Percentiles rank a stretch among this genome's conserved stretches.
Conservation (phyloP, 1,140 invertebrate genomes). For the Meteorus sp. region DNA sequence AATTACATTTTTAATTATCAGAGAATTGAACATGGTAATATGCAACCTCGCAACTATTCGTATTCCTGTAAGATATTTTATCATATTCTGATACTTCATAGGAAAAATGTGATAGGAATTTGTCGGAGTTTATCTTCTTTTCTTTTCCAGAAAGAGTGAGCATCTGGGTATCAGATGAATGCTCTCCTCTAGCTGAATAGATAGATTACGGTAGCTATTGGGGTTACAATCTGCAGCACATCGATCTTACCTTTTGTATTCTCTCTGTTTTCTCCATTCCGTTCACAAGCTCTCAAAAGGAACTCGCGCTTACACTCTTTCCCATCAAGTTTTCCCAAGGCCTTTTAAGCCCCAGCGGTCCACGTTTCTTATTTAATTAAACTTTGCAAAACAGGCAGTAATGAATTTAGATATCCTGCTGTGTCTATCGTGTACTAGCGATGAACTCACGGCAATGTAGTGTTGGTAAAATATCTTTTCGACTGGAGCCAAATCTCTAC, state of each 20-base stretch:
- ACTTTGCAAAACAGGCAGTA: not conserved
- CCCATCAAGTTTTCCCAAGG: not conserved
- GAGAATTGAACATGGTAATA: too few relatives aligned
- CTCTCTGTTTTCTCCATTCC: not conserved
- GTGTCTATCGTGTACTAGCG: too few relatives aligned
- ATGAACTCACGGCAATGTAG: too few relatives aligned
- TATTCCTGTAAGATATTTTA: too few relatives aligned
- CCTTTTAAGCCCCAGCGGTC: not conserved
- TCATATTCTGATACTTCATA: too few relatives aligned
- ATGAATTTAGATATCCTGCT: not conserved
- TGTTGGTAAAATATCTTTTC: too few relatives aligned
- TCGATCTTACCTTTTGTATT: not conserved
- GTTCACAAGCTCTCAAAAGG: not conserved
- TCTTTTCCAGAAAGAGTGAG: too few relatives aligned
- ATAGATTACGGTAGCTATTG: not conserved
- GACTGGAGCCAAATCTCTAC: too few relatives aligned
- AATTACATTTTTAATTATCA: too few relatives aligned
- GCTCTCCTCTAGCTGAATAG: not conserved
- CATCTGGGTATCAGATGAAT: not conserved
- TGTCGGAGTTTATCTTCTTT: too few relatives aligned
- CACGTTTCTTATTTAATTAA: conserved; percentile 1
- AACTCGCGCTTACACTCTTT: not conserved
- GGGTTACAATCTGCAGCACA: not conserved
- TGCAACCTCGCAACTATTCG: too few relatives aligned
- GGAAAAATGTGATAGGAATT: too few relatives aligned